Evolutionary conservation across 2,797 vertebrate species (phyloP).

Genomic region (Enteromius radiatus): DNA sequence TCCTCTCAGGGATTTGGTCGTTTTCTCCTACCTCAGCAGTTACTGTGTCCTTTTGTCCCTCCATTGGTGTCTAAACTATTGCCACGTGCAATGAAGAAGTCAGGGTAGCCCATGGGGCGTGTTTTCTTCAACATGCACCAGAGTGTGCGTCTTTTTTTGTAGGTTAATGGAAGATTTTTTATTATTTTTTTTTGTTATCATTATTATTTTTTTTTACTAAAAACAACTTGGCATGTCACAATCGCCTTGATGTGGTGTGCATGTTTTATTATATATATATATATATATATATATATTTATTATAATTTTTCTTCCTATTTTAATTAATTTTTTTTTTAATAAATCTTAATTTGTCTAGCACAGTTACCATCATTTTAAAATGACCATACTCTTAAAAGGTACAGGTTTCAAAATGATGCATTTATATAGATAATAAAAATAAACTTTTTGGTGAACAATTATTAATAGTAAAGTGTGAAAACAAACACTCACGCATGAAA

Average conservation of each 20-base stretch:
- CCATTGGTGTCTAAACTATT: conserved; percentile 69
- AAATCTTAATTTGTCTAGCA: no score
- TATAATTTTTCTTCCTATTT: no score
- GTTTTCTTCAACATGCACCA: conserved; percentile 57
- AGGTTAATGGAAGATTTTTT: neutral
- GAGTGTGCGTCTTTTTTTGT: neutral
- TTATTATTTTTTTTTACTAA: neutral
- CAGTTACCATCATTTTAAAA: no score
- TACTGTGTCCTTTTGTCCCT: conserved; percentile 70
- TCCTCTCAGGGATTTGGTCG: conserved; percentile 41
- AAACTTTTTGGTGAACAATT: neutral
- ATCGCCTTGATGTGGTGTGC: neutral
- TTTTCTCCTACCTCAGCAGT: conserved; percentile 76
- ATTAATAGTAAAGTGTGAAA: neutral
- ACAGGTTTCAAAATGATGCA: neutral
- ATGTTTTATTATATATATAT: neutral
- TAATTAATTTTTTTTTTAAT: no score
- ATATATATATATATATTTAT: no score
- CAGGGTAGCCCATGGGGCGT: conserved; percentile 63
- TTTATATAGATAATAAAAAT: neutral
- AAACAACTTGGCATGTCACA: neutral
- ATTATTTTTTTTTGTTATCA: neutral
- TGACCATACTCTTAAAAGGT: neutral
- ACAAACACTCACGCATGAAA: neutral
- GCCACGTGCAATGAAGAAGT: conserved; percentile 57